Evolutionary conservation across 2,113 vertebrate species (phyloP).

Genomic region (Calypte anna): DNA sequence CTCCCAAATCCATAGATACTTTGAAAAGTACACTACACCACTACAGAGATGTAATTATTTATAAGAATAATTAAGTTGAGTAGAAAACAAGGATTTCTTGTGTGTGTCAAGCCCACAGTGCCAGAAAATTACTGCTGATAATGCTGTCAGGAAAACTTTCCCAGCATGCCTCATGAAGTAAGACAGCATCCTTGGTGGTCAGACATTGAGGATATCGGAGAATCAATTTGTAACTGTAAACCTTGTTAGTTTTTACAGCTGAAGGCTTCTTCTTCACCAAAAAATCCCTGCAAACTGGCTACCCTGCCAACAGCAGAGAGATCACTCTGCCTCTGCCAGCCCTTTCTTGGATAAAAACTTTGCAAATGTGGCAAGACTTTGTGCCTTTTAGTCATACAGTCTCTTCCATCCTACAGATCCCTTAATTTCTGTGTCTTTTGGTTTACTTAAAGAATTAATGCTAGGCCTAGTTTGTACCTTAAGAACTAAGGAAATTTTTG

Average conservation of each 20-base stretch:
- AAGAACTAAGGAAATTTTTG: constrained; percentile 40
- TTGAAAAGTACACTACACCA: not conserved
- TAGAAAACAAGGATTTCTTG: not conserved
- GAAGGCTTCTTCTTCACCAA: constrained; percentile 15
- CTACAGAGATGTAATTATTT: not conserved
- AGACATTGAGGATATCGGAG: not conserved
- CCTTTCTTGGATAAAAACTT: constrained; percentile 6
- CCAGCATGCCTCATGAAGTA: not conserved
- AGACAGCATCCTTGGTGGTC: not conserved
- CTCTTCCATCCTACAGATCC: not conserved
- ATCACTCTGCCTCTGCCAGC: not conserved
- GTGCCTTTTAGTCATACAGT: not conserved
- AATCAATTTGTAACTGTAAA: constrained; percentile 15
- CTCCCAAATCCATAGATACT: not conserved
- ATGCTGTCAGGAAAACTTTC: not conserved
- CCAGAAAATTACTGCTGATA: not conserved
- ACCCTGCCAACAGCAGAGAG: not conserved
- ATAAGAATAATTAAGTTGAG: not conserved
- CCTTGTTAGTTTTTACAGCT: not conserved
- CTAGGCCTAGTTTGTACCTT: constrained; percentile 30
- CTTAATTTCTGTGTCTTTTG: constrained; percentile 17
- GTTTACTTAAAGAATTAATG: constrained; percentile 40
- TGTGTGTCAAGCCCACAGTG: not conserved
- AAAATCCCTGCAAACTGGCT: not conserved
- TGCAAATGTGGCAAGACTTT: not conserved